A percentile compares a stretch with the other conserved stretches of the same genome.
Conservation (phyloP, 1,140 invertebrate species). For the Bombus confusus region DNA sequence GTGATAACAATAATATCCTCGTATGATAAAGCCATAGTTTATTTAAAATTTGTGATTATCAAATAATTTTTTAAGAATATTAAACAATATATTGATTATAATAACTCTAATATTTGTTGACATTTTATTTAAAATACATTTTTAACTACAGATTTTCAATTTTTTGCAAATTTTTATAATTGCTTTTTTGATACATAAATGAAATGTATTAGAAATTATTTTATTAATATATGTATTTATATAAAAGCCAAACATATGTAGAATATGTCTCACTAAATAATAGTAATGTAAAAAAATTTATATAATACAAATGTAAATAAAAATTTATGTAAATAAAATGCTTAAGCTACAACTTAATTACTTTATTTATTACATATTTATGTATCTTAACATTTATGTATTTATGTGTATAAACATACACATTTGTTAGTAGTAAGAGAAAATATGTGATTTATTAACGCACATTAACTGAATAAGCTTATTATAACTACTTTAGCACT, state of each 20-base stretch:
- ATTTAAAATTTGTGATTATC: neutral
- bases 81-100: constrained; percentile 11
- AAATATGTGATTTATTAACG: neutral
- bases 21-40: neutral
- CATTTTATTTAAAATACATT: neutral
- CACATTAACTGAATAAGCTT: neutral
- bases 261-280: neutral
- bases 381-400: too few relatives aligned
- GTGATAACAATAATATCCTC: neutral
- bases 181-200: constrained; percentile 20
- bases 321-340: too few relatives aligned
- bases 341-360: neutral
- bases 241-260: neutral
- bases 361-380: constrained; percentile 11
- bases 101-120: neutral
- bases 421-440: neutral
- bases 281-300: neutral
- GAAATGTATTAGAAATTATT: neutral
- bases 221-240: neutral
- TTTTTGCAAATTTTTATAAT: neutral
- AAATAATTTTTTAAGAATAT: constrained; percentile 3
- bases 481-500: constrained; percentile 12
- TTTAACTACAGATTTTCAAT: neutral
- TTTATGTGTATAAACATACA: neutral
- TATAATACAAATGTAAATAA: neutral